Conservation (phyloP, 1,140 invertebrate genomes). For the Halictus rubicundus region DNA sequence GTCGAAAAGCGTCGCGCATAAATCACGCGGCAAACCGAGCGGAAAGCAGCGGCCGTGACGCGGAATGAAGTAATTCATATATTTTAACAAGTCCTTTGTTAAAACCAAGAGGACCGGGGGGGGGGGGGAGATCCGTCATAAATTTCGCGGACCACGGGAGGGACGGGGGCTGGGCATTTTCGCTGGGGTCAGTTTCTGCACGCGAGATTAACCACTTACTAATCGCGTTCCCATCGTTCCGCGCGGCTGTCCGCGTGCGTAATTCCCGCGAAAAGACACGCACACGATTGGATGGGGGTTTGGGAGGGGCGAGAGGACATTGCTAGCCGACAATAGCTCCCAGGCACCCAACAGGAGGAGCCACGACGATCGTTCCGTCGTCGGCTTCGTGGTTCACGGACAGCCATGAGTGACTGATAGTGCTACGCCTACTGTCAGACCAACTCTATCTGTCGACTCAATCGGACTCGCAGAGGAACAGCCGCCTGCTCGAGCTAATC, state of each 20-base stretch:
- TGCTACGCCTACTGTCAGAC: conserved; percentile 4
- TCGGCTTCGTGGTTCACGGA: not conserved
- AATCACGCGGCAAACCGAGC: not conserved
- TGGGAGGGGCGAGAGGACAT: not conserved
- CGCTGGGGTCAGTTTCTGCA: conserved; percentile 6
- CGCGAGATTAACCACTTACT: conserved; percentile 26
- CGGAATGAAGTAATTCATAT: conserved; percentile 18
- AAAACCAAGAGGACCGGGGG: not conserved
- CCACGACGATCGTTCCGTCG: conserved; percentile 21
- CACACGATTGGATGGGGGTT: not conserved
- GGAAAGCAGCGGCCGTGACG: not conserved
- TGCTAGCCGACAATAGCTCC: conserved; percentile 3
- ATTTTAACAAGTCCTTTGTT: conserved; percentile 30
- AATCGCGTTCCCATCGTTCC: conserved; percentile 4
- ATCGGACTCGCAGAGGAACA: not conserved
- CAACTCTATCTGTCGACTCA: not conserved
- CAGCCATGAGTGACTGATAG: not conserved
- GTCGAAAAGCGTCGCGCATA: not conserved
- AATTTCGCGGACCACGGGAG: conserved; percentile 23
- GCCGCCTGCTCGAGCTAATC: not conserved
- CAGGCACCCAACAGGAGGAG: not conserved
- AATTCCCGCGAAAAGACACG: not conserved
- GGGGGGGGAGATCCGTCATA: not conserved
- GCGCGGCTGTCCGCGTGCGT: not conserved
- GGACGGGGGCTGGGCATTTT: conserved; percentile 15